These are phyloP conservation scores for Sebastes schlegelii DNA, from an alignment of 2,113 vertebrate species.

Conservation along the genomic window DNA sequence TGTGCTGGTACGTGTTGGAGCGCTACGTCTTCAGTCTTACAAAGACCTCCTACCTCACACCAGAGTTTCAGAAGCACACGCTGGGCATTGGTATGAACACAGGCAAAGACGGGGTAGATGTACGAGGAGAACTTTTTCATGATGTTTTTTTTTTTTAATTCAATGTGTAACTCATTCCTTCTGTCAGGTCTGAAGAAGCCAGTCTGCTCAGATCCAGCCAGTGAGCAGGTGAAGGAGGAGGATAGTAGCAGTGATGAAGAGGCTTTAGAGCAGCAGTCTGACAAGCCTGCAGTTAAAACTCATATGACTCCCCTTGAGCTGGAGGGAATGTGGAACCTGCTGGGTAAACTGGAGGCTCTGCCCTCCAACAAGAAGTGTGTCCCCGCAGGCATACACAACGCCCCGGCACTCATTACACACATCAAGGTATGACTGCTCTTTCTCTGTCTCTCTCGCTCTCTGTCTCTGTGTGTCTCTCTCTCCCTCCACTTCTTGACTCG, in stretches of 20 bases:
- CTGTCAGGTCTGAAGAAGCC: slow-evolving; percentile 76
- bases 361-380: slow-evolving; percentile 96
- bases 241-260: slow-evolving; percentile 52
- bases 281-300: slow-evolving; percentile 56
- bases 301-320: slow-evolving; percentile 92
- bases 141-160: not conserved
- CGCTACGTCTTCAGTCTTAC: slow-evolving; percentile 96
- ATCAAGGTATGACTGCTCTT: slow-evolving; percentile 85
- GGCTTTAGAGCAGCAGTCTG: slow-evolving; percentile 43
- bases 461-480: too few relatives aligned
- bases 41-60: slow-evolving; percentile 92
- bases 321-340: slow-evolving; percentile 93
- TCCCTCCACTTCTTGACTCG: too few relatives aligned
- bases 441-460: too few relatives aligned
- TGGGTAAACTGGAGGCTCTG: slow-evolving; percentile 93
- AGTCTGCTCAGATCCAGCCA: slow-evolving; percentile 18
- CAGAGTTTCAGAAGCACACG: slow-evolving; percentile 96
- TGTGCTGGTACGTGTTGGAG: slow-evolving; percentile 99
- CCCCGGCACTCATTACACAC: slow-evolving; percentile 90
- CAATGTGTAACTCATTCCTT: not conserved
- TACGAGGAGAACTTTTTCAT: not conserved
- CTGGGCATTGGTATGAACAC: slow-evolving; percentile 90
- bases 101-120: not conserved
- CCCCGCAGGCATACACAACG: slow-evolving; percentile 93
- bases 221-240: slow-evolving; percentile 64